Evolutionary conservation across 2,797 vertebrate genomes (phyloP).

Genomic region (Microcaecilia unicolor): DNA sequence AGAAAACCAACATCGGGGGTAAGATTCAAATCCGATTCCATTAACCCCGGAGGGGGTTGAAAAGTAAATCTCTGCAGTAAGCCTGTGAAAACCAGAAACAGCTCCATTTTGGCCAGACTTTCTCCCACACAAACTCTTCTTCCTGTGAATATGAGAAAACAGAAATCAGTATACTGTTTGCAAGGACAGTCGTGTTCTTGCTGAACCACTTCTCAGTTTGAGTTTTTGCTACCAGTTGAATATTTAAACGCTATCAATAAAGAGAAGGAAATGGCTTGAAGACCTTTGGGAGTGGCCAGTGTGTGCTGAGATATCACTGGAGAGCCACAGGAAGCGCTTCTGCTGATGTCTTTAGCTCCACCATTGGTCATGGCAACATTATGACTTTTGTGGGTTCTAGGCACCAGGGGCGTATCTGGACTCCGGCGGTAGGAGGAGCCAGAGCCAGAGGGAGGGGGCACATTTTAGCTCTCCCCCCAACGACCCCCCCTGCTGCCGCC

Average conservation of each 20-base stretch:
- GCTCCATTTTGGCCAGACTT: slow-evolving; percentile 54
- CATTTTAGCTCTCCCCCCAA: too few relatives aligned
- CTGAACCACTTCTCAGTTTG: not conserved
- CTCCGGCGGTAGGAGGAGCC: too few relatives aligned
- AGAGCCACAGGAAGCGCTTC: not conserved
- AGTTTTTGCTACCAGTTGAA: not conserved
- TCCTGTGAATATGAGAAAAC: slow-evolving; percentile 27
- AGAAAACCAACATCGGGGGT: slow-evolving; percentile 33
- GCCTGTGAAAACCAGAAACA: slow-evolving; percentile 58
- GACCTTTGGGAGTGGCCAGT: not conserved
- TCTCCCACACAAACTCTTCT: slow-evolving; percentile 46
- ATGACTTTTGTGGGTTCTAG: too few relatives aligned
- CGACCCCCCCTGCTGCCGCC: too few relatives aligned
- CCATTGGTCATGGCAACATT: too few relatives aligned
- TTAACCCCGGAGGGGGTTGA: slow-evolving; percentile 34
- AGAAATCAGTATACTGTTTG: not conserved
- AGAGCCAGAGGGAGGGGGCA: too few relatives aligned
- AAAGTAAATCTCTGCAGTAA: slow-evolving; percentile 53
- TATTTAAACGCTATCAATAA: too few relatives aligned
- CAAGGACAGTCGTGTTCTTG: not conserved
- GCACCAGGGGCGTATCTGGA: too few relatives aligned
- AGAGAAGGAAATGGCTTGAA: too few relatives aligned
- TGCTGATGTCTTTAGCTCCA: too few relatives aligned
- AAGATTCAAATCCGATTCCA: slow-evolving; percentile 45
- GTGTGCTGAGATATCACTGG: not conserved